Conservation (phyloP, 2,888 invertebrate species). For the Dynastes maya region DNA sequence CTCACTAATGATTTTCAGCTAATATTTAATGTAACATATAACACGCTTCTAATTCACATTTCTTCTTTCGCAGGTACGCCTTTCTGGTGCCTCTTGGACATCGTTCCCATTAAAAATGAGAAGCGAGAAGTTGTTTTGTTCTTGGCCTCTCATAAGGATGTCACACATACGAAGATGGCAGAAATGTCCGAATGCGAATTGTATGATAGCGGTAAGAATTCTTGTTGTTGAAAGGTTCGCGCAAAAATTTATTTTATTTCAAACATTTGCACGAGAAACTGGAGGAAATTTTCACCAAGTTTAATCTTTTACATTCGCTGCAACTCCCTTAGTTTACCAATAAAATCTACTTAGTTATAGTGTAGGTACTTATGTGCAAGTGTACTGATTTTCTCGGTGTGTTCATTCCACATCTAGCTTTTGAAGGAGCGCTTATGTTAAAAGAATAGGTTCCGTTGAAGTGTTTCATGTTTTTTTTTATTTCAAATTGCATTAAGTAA, state of each 20-base stretch:
- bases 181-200: constrained; percentile 89
- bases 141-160: constrained; percentile 97
- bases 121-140: constrained; percentile 97
- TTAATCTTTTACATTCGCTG: background rate
- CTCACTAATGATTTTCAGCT: too few relatives aligned
- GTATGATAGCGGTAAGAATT: constrained; percentile 88
- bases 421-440: too few relatives aligned
- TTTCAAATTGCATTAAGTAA: too few relatives aligned
- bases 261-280: background rate
- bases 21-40: background rate
- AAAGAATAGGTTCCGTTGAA: too few relatives aligned
- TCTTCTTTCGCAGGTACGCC: constrained; percentile 80
- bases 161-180: constrained; percentile 92
- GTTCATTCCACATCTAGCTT: too few relatives aligned
- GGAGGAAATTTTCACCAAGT: background rate
- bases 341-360: too few relatives aligned
- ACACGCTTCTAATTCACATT: too few relatives aligned
- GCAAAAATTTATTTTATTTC: constrained; percentile 5
- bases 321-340: too few relatives aligned
- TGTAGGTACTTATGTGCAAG: too few relatives aligned
- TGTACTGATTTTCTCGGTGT: background rate
- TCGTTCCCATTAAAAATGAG: constrained; percentile 98
- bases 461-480: too few relatives aligned
- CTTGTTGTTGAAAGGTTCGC: background rate
- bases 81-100: constrained; percentile 97